phyloP scores from a whole-genome alignment of 2,797 vertebrate species.

The Phalanger gymnotis region DNA sequence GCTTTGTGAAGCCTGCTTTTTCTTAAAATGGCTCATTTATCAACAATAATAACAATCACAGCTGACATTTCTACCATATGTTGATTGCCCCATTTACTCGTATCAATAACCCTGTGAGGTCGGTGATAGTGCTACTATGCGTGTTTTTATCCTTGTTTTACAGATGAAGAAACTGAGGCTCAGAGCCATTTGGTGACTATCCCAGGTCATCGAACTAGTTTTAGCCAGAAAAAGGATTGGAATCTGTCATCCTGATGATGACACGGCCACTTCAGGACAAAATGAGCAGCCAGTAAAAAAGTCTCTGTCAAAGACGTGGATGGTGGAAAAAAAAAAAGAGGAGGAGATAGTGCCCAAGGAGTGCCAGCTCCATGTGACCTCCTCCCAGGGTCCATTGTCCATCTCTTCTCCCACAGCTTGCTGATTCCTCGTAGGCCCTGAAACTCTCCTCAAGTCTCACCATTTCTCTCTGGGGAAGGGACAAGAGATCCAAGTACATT shows the following conservation, averaged over 20 bases:
- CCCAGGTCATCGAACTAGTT: neutral
- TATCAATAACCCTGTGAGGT: neutral
- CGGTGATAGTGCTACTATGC: no score
- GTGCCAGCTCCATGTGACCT: neutral
- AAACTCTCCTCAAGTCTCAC: neutral
- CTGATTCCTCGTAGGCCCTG: neutral
- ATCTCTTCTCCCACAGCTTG: neutral
- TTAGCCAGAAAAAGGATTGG: neutral
- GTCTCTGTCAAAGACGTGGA: neutral
- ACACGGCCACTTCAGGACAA: neutral
- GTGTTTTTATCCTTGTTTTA: neutral
- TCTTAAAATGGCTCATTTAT: slow-evolving; percentile 5
- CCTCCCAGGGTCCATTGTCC: neutral
- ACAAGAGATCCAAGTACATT: neutral
- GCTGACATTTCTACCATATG: neutral
- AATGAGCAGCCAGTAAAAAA: neutral
- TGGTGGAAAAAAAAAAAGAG: no score
- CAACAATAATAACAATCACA: neutral
- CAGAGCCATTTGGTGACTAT: no score
- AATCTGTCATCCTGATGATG: neutral
- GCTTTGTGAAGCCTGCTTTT: neutral
- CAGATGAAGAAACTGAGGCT: neutral
- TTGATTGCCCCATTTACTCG: neutral
- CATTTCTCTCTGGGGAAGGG: neutral
- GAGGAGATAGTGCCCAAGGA: neutral